These are phyloP conservation scores for Hydrotaea cyrtoneurina DNA, from an alignment of 2,888 invertebrate species.

Conservation along the genomic window DNA sequence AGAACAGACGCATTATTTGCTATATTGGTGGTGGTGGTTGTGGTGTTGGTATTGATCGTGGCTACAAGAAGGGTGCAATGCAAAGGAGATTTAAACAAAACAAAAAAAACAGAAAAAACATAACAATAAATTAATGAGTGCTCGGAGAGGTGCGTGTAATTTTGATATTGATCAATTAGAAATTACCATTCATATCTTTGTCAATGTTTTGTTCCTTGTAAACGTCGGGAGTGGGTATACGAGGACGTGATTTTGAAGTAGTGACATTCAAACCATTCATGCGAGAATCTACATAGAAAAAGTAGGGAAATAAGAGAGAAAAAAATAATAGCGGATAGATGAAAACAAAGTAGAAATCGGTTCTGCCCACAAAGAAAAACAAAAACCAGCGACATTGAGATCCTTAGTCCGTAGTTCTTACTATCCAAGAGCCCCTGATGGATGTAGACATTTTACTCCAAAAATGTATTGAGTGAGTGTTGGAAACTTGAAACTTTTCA, in stretches of 20 bases:
- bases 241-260: conserved; percentile 86
- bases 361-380: no score
- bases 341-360: neutral
- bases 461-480: no score
- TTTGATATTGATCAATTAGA: conserved; percentile 30
- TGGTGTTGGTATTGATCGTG: conserved; percentile 72
- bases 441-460: no score
- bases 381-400: no score
- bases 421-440: no score
- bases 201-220: conserved; percentile 88
- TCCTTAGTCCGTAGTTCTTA: no score
- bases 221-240: conserved; percentile 94
- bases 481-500: no score
- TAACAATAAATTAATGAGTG: conserved; percentile 64
- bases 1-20: conserved; percentile 82
- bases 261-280: conserved; percentile 84
- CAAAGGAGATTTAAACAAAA: no score
- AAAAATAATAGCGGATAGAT: neutral
- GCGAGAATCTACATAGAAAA: conserved; percentile 81
- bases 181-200: conserved; percentile 84
- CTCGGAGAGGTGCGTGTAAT: conserved; percentile 61
- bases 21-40: conserved; percentile 78
- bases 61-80: conserved; percentile 76
- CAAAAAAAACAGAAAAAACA: neutral
- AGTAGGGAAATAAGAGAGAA: conserved; percentile 3